phyloP scores from a whole-genome alignment of 2,888 invertebrate genomes.

The Microplitis manilae region DNA sequence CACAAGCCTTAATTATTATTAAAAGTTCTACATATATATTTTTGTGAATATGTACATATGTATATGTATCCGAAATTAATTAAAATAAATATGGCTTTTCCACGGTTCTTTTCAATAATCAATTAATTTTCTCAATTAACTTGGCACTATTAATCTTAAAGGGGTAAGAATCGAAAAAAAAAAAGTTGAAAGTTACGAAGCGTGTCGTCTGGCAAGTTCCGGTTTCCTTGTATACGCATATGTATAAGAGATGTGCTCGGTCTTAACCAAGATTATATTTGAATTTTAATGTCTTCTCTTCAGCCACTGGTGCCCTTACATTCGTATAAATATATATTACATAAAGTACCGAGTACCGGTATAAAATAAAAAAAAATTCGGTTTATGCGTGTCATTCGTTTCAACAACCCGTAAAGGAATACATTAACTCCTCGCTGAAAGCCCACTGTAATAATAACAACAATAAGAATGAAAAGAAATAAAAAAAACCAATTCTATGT shows the following conservation, averaged over 20 bases:
- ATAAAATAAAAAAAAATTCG: conserved; percentile 15
- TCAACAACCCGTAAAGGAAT: background rate
- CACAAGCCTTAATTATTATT: too few relatives aligned
- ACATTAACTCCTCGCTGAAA: background rate
- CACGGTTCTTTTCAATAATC: too few relatives aligned
- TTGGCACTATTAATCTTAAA: background rate
- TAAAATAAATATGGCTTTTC: too few relatives aligned
- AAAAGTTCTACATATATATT: too few relatives aligned
- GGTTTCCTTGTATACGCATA: conserved; percentile 23
- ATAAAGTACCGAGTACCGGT: conserved; percentile 19
- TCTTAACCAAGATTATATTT: conserved; percentile 59
- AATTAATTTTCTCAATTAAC: too few relatives aligned
- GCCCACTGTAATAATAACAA: background rate
- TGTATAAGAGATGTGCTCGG: conserved; percentile 31
- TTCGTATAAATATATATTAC: conserved; percentile 13
- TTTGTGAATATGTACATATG: too few relatives aligned
- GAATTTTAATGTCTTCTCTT: conserved; percentile 60
- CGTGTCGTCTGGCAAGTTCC: conserved; percentile 11
- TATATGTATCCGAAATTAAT: too few relatives aligned
- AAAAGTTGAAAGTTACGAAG: conserved; percentile 2
- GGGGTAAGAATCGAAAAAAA: background rate
- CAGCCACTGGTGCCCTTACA: background rate
- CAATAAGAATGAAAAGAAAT: conserved; percentile 1
- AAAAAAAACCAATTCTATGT: conserved; percentile 12
- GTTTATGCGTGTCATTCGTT: background rate